Conservation (phyloP, 2,113 vertebrate species). For the Callorhinus ursinus region DNA sequence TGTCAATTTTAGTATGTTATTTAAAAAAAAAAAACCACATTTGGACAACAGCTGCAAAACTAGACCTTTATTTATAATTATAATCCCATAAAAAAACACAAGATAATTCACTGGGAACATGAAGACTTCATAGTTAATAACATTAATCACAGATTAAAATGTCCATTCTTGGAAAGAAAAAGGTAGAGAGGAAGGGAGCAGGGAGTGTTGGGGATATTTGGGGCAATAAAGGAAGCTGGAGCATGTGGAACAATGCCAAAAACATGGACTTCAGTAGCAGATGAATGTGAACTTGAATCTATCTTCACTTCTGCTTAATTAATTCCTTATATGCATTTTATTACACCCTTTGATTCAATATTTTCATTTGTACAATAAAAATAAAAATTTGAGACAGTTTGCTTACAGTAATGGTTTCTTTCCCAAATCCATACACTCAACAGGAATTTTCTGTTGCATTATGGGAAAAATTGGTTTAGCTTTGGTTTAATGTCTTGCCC, state of each 20-base stretch:
- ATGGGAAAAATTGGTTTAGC: not conserved
- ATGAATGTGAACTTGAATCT: not conserved
- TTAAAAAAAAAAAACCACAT: not conserved
- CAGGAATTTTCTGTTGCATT: not conserved
- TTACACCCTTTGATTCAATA: fast-evolving
- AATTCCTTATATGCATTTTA: not conserved
- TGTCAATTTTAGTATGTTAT: not conserved
- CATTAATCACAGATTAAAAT: not conserved
- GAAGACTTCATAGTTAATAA: not conserved
- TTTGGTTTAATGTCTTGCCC: not conserved
- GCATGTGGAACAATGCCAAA: fast-evolving
- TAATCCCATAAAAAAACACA: not conserved
- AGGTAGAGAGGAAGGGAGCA: fast-evolving
- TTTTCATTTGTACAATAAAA: not conserved
- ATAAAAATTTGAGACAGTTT: not conserved
- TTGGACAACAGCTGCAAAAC: not conserved
- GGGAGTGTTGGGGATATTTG: fast-evolving
- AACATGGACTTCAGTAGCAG: fast-evolving
- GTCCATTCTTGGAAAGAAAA: not conserved
- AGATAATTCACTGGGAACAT: not conserved
- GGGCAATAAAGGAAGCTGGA: not conserved
- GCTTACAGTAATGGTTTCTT: not conserved
- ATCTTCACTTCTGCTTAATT: not conserved
- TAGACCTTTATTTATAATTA: not conserved
- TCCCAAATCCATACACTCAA: not conserved